These are phyloP conservation scores for Acanthaster planci DNA, from an alignment of 35 echinoderm and acorn worm species.

Conservation along the genomic window DNA sequence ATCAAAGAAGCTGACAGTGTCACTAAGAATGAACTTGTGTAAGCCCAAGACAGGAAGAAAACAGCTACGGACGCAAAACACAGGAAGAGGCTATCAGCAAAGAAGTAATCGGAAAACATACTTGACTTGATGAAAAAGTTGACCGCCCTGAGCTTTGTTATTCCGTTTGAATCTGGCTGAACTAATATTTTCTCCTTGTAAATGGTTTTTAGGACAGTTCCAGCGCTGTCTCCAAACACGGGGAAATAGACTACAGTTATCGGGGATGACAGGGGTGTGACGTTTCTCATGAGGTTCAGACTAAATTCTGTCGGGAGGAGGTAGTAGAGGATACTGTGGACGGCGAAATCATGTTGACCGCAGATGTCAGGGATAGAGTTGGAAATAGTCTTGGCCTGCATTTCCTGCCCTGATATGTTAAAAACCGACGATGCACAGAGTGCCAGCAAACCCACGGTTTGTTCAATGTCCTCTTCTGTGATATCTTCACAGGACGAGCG, in stretches of 20 bases:
- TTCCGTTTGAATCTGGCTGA: not conserved
- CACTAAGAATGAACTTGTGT: conserved; percentile 54
- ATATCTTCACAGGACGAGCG: conserved; percentile 73
- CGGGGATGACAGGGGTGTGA: not conserved
- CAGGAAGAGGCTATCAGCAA: conserved; percentile 38
- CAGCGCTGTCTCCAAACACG: not conserved
- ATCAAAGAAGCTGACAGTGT: conserved; percentile 34
- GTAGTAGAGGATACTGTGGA: conserved; percentile 72
- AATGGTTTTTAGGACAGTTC: not conserved
- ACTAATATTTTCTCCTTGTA: not conserved
- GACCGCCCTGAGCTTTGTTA: not conserved
- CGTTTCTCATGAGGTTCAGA: not conserved
- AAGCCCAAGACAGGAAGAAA: conserved; percentile 49
- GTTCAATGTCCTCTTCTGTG: conserved; percentile 44
- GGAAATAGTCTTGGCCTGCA: not conserved
- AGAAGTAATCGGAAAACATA: conserved; percentile 30
- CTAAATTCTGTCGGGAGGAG: conserved; percentile 44
- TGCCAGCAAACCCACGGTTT: conserved; percentile 27
- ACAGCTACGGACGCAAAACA: conserved; percentile 14
- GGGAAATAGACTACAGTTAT: not conserved
- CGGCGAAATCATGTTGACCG: conserved; percentile 11
- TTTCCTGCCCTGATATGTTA: not conserved
- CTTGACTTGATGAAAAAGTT: conserved; percentile 36
- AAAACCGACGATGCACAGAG: conserved; percentile 48
- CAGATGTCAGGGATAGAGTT: conserved; percentile 45